phyloP scores from a whole-genome alignment of 2,888 invertebrate species.

The Dryadula phaetusa region DNA sequence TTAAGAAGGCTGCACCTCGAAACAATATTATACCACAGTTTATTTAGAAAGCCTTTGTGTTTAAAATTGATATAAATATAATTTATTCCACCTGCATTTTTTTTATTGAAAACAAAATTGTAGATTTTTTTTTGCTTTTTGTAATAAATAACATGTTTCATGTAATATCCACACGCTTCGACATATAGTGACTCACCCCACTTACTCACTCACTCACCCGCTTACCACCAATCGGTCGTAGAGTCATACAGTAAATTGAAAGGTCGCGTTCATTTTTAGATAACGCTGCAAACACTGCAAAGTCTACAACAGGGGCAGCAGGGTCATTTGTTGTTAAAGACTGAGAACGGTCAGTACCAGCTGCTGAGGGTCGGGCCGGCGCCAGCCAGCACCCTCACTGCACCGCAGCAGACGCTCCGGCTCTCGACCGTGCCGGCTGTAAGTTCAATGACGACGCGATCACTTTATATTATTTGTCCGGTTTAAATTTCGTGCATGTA shows the following conservation, averaged over 20 bases:
- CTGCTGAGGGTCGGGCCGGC: constrained; percentile 92
- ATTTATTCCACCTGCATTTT: too few species aligned
- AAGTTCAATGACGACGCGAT: constrained; percentile 86
- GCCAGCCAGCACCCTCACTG: constrained; percentile 84
- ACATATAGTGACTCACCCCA: not conserved
- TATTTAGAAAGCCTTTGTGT: not conserved
- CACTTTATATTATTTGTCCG: constrained; percentile 54
- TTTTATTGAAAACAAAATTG: not conserved
- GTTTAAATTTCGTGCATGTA: constrained; percentile 70
- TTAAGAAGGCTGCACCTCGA: too few species aligned
- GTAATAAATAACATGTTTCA: constrained; percentile 19
- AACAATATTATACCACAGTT: too few species aligned
- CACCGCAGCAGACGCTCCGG: constrained; percentile 89
- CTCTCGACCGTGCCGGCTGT: constrained; percentile 94
- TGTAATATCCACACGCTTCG: constrained; percentile 22
- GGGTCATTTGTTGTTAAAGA: constrained; percentile 95
- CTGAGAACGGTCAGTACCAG: constrained; percentile 98
- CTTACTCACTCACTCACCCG: not conserved
- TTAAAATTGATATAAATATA: too few species aligned
- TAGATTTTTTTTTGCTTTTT: constrained; percentile 6
- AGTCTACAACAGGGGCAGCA: constrained; percentile 94
- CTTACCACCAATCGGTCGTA: constrained; percentile 21
- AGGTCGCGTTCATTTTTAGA: constrained; percentile 85
- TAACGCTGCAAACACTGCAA: constrained; percentile 94
- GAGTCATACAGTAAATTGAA: constrained; percentile 60